A percentile compares a stretch with the other conserved stretches of the same genome.
Evolutionary conservation across 2,888 invertebrate species (phyloP).

Genomic region (Selenia dentaria): DNA sequence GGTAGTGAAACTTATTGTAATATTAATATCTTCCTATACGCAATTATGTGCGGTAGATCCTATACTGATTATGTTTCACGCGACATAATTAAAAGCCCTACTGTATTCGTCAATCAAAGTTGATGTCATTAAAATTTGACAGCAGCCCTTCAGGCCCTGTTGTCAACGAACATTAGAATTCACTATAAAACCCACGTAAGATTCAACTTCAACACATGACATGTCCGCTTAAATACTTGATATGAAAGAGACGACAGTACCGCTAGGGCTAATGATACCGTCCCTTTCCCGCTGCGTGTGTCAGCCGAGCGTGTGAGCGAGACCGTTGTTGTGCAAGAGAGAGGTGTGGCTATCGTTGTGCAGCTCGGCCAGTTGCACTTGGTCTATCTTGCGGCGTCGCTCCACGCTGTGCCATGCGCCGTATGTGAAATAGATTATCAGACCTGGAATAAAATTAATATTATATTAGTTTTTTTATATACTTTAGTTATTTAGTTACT

Average conservation of each 20-base stretch:
- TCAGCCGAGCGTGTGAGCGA: slow-evolving; percentile 68
- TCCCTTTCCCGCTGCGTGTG: slow-evolving; percentile 27
- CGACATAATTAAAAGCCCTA: too few relatives aligned
- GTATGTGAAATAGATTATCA: slow-evolving; percentile 89
- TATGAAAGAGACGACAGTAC: slow-evolving; percentile 65
- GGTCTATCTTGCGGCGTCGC: slow-evolving; percentile 58
- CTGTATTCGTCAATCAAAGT: too few relatives aligned
- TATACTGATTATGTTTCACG: too few relatives aligned
- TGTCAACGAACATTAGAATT: too few relatives aligned
- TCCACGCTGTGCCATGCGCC: slow-evolving; percentile 89
- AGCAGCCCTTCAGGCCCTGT: too few relatives aligned
- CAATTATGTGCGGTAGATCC: too few relatives aligned
- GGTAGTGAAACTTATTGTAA: too few relatives aligned
- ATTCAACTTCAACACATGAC: too few relatives aligned
- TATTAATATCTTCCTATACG: too few relatives aligned
- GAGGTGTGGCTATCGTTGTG: slow-evolving; percentile 70
- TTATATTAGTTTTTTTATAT: background rate
- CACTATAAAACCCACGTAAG: too few relatives aligned
- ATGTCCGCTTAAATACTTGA: slow-evolving; percentile 70
- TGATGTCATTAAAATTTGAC: too few relatives aligned
- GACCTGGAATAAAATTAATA: slow-evolving; percentile 72
- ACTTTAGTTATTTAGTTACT: too few relatives aligned
- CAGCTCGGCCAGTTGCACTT: slow-evolving; percentile 55
- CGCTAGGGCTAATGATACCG: slow-evolving; percentile 49
- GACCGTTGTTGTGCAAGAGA: slow-evolving; percentile 52